phyloP scores from a whole-genome alignment of 1,140 invertebrate species.

The Bombyx mandarina region DNA sequence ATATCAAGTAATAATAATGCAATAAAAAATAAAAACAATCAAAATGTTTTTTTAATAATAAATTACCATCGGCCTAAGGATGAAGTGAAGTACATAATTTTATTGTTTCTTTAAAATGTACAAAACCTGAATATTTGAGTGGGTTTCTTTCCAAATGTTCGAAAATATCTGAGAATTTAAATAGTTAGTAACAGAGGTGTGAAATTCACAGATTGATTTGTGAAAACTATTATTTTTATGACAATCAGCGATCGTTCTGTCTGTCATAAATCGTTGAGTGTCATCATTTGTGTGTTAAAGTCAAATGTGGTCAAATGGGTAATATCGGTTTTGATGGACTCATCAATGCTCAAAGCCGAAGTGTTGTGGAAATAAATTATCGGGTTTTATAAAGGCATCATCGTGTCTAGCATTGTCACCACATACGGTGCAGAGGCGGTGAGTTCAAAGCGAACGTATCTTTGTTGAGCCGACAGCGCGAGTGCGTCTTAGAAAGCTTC shows the following conservation, averaged over 20 bases:
- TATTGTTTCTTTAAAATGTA: no score
- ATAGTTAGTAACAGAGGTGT: background rate
- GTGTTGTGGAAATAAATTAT: conserved; percentile 49
- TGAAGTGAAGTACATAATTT: no score
- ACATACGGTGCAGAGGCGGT: conserved; percentile 23
- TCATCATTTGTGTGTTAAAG: background rate
- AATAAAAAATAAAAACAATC: no score
- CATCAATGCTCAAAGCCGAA: conserved; percentile 26
- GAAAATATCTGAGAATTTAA: no score
- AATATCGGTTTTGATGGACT: conserved; percentile 22
- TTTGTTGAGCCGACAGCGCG: conserved; percentile 36
- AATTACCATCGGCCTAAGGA: no score
- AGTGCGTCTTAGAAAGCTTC: conserved; percentile 27
- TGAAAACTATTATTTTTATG: background rate
- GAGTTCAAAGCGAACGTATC: conserved; percentile 31
- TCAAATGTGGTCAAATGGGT: conserved; percentile 6
- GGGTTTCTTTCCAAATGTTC: background rate
- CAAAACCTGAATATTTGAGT: background rate
- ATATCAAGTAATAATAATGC: no score
- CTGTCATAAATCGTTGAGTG: background rate
- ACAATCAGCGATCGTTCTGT: background rate
- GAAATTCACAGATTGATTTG: background rate
- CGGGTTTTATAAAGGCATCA: conserved; percentile 58
- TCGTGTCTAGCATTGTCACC: conserved; percentile 38
- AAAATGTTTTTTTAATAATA: no score